Conservation (phyloP, 2,113 vertebrate genomes). For the Alouatta palliata region DNA sequence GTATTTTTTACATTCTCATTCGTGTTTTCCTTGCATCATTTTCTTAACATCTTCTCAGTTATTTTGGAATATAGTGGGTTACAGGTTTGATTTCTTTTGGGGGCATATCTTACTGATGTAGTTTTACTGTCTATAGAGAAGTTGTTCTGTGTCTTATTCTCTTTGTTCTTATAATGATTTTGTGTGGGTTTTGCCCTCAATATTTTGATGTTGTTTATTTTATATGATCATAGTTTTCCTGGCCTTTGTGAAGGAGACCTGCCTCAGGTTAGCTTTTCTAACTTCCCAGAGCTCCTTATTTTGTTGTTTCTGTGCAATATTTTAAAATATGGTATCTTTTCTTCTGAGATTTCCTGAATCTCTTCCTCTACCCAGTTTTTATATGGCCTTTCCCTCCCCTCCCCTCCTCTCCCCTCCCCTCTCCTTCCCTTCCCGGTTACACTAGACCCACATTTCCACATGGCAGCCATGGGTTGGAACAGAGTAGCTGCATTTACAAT, state of each 20-base stretch:
- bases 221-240: neutral
- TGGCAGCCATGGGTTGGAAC: neutral
- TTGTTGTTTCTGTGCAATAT: neutral
- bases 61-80: neutral
- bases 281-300: neutral
- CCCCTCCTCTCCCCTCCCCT: too few species aligned
- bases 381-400: too few species aligned
- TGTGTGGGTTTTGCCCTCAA: neutral
- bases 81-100: neutral
- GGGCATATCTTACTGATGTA: neutral
- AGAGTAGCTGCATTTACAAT: neutral
- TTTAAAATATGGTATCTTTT: neutral
- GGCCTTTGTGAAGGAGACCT: neutral
- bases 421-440: too few species aligned
- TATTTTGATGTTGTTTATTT: slow-evolving; percentile 14
- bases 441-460: neutral
- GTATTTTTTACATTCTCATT: neutral
- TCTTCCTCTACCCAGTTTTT: neutral
- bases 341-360: neutral
- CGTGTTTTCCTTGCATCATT: neutral
- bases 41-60: neutral
- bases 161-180: neutral
- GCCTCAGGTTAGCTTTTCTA: neutral
- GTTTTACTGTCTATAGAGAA: neutral
- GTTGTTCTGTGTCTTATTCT: neutral